A percentile compares a stretch with the other conserved stretches of the same genome.
Conservation (phyloP, 2,888 invertebrate genomes). For the Odontocerum albicorne region DNA sequence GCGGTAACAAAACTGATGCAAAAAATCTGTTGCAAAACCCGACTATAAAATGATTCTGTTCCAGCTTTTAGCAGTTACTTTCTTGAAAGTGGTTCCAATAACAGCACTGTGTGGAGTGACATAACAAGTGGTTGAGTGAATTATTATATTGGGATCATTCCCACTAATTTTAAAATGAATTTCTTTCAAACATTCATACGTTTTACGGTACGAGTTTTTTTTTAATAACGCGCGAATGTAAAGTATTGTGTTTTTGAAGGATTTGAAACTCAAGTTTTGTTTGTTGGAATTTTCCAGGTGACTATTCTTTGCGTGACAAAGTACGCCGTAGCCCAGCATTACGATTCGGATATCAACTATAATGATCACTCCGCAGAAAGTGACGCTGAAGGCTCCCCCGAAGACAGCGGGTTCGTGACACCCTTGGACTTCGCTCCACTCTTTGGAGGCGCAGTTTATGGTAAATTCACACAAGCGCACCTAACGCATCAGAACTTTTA, state of each 20-base stretch:
- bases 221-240: background rate
- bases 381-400: slow-evolving; percentile 35
- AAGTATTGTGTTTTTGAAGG: background rate
- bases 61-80: slow-evolving; percentile 33
- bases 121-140: slow-evolving; percentile 20
- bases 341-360: slow-evolving; percentile 21
- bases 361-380: slow-evolving; percentile 35
- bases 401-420: slow-evolving; percentile 52
- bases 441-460: slow-evolving; percentile 50
- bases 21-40: slow-evolving; percentile 33
- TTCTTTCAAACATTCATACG: slow-evolving; percentile 15
- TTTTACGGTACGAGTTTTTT: slow-evolving; percentile 15
- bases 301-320: slow-evolving; percentile 49
- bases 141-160: slow-evolving; percentile 24
- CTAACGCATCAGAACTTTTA: no score
- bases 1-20: slow-evolving; percentile 26
- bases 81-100: slow-evolving; percentile 32
- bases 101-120: slow-evolving; percentile 18
- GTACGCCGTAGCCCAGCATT: slow-evolving; percentile 20
- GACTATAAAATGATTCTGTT: slow-evolving; percentile 33
- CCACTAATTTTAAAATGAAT: slow-evolving; percentile 23
- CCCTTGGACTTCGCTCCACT: slow-evolving; percentile 60
- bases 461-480: slow-evolving; percentile 40
- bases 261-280: background rate
- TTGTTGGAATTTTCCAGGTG: slow-evolving; percentile 46